These are phyloP conservation scores for Chymomyza fuscimana DNA, from an alignment of 2,888 invertebrate genomes.

Conservation along the genomic window DNA sequence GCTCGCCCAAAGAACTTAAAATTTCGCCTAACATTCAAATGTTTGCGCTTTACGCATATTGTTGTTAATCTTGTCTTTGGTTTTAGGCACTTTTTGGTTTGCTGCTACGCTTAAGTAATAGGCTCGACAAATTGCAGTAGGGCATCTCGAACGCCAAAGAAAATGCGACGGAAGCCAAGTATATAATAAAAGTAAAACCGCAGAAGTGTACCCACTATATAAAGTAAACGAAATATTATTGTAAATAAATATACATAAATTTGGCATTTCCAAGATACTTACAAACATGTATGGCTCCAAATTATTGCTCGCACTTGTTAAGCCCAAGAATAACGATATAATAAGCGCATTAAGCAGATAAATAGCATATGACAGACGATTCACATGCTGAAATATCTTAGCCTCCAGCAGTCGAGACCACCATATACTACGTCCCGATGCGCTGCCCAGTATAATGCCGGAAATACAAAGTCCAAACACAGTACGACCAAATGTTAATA, in stretches of 20 bases:
- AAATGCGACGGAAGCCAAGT: conserved; percentile 74
- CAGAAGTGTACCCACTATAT: conserved; percentile 72
- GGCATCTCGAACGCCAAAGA: conserved; percentile 78
- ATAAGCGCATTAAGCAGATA: conserved; percentile 83
- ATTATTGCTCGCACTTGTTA: conserved; percentile 76
- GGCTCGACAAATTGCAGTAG: conserved; percentile 77
- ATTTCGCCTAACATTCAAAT: too few relatives aligned
- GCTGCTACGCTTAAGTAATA: conserved; percentile 50
- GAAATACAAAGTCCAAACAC: conserved; percentile 82
- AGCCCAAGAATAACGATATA: conserved; percentile 80
- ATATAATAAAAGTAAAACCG: conserved; percentile 77
- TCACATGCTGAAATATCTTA: conserved; percentile 79
- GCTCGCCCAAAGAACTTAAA: too few relatives aligned
- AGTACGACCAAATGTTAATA: conserved; percentile 81
- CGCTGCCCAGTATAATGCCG: conserved; percentile 82
- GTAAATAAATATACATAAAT: not conserved
- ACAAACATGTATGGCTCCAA: conserved; percentile 79
- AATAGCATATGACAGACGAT: conserved; percentile 82
- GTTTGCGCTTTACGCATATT: too few relatives aligned
- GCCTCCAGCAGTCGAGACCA: conserved; percentile 78
- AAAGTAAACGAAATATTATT: not conserved
- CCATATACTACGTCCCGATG: conserved; percentile 80
- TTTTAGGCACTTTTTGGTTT: conserved; percentile 56
- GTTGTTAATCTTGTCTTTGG: not conserved
- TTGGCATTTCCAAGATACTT: conserved; percentile 28